phyloP scores from a whole-genome alignment of 2,888 invertebrate genomes.

The Leptopilina syphax region DNA sequence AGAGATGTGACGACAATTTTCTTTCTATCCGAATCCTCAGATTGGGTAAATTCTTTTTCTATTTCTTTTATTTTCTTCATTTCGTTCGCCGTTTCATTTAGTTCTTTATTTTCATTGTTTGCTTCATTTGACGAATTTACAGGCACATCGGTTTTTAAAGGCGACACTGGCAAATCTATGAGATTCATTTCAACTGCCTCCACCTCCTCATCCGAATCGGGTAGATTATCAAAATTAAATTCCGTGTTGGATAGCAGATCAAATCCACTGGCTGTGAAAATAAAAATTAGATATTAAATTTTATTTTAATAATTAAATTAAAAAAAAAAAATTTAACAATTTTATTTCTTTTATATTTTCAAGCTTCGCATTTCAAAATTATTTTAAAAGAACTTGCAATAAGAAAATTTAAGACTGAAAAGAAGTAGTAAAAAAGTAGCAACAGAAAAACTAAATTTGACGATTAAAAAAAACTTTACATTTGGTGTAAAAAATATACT shows the following conservation, averaged over 20 bases:
- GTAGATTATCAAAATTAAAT: constrained; percentile 66
- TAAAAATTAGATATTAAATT: no score
- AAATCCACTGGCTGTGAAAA: constrained; percentile 54
- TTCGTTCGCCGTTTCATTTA: constrained; percentile 42
- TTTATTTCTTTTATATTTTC: no score
- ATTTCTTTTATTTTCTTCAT: constrained; percentile 54
- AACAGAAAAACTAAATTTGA: no score
- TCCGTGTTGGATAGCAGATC: constrained; percentile 64
- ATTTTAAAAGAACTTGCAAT: no score
- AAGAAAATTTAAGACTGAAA: no score
- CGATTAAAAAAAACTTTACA: no score
- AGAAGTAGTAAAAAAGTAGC: no score
- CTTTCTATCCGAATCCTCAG: constrained; percentile 60
- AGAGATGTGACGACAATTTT: constrained; percentile 63
- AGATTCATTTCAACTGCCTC: constrained; percentile 65
- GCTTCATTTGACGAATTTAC: constrained; percentile 15
- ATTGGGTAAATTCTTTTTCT: constrained; percentile 63
- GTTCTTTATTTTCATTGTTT: background rate
- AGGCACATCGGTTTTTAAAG: constrained; percentile 43
- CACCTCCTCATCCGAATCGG: constrained; percentile 67
- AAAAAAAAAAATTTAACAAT: no score
- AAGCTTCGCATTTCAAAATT: no score
- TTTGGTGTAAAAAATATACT: constrained; percentile 50
- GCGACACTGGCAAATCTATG: constrained; percentile 67
- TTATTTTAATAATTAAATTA: no score